A percentile compares a stretch with the other conserved stretches of the same genome.
These are phyloP conservation scores for Peromyscus eremicus DNA, from an alignment of 2,797 vertebrate species.

Conservation along the genomic window DNA sequence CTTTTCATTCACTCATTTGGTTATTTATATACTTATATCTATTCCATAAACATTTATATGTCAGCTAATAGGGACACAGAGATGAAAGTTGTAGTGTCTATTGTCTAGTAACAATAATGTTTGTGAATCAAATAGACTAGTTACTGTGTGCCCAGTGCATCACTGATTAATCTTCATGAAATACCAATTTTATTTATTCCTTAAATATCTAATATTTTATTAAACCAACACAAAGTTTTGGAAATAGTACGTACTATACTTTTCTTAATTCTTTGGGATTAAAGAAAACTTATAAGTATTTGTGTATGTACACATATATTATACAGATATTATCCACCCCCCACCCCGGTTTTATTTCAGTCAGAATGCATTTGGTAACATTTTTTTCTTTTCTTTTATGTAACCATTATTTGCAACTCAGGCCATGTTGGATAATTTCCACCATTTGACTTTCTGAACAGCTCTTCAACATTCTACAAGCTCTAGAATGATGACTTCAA, in stretches of 20 bases:
- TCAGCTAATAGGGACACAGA: neutral
- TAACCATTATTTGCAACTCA: neutral
- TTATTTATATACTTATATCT: neutral
- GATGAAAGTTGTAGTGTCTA: neutral
- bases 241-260: neutral
- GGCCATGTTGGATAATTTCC: neutral
- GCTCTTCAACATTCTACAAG: neutral
- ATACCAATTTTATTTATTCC: neutral
- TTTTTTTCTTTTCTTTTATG: neutral
- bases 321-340: neutral
- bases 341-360: neutral
- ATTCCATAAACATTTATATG: conserved; percentile 21
- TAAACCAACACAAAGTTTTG: conserved; percentile 12
- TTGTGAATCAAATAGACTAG: conserved; percentile 5
- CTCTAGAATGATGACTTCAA: neutral
- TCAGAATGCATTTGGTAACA: neutral
- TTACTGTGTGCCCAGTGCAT: neutral
- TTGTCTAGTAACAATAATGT: neutral
- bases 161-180: conserved; percentile 13
- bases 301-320: neutral
- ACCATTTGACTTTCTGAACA: neutral
- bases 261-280: neutral
- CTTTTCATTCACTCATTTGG: neutral
- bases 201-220: conserved; percentile 17
- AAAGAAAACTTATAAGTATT: neutral